Evolutionary conservation across 2,888 invertebrate genomes (phyloP).

Genomic region (Drosophila rellima): DNA sequence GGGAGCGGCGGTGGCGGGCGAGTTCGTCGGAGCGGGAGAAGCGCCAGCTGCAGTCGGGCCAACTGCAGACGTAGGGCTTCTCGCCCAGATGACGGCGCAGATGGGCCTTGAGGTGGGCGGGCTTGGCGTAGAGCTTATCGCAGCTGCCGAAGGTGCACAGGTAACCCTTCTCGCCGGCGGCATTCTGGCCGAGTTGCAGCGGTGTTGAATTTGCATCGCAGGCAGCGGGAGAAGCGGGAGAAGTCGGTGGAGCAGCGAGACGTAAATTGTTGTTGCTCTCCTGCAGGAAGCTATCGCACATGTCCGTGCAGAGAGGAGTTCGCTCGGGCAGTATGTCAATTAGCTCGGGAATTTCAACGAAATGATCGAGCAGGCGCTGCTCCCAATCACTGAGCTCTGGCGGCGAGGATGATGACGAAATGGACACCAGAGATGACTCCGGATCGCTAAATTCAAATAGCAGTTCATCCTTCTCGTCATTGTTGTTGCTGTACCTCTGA

Average conservation of each 20-base stretch:
- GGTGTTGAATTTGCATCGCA: not conserved
- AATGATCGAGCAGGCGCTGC: slow-evolving; percentile 83
- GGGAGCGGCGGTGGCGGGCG: slow-evolving; percentile 96
- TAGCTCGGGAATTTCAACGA: slow-evolving; percentile 83
- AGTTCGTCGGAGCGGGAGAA: slow-evolving; percentile 98
- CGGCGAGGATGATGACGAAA: slow-evolving; percentile 41
- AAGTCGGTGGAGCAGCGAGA: slow-evolving; percentile 64
- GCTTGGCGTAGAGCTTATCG: slow-evolving; percentile 94
- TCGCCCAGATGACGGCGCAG: slow-evolving; percentile 93
- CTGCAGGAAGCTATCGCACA: slow-evolving; percentile 87
- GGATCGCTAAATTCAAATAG: slow-evolving; percentile 43
- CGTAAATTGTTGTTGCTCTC: slow-evolving; percentile 85
- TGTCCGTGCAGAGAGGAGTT: slow-evolving; percentile 87
- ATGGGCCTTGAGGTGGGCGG: slow-evolving; percentile 96
- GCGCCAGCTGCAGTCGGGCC: slow-evolving; percentile 95
- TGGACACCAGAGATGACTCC: slow-evolving; percentile 27
- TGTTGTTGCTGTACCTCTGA: slow-evolving; percentile 18
- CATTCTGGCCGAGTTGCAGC: slow-evolving; percentile 80
- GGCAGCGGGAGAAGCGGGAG: slow-evolving; percentile 58
- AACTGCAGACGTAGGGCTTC: slow-evolving; percentile 91
- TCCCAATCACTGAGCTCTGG: slow-evolving; percentile 83
- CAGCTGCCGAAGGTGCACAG: slow-evolving; percentile 91
- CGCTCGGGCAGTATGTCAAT: slow-evolving; percentile 86
- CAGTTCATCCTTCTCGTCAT: slow-evolving; percentile 25
- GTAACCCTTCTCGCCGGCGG: slow-evolving; percentile 87